Base-by-base conservation (phyloP, 2,797 vertebrate genomes). In the Poecilia picta region DNA sequence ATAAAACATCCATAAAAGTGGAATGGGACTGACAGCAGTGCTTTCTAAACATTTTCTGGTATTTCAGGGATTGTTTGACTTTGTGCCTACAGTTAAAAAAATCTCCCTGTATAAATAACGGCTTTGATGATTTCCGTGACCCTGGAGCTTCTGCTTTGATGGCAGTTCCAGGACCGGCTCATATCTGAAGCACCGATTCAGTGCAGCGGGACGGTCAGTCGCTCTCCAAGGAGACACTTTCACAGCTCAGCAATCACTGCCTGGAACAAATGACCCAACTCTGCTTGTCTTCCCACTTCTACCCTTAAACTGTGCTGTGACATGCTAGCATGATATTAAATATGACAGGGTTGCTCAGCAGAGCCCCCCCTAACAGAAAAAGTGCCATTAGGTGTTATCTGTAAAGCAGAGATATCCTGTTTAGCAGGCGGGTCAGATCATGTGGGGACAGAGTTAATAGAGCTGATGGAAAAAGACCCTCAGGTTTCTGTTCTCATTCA, bases 301-400 rank as follows among this genome's bases (percentile, higher is more conserved):
- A 20, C 12, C 70, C 75, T 55, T 72, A 18, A 33, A 75, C 78
- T 78, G 51, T 64, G 11, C 5, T 1, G 0, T 82, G 79, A 80
- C 79, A 71, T 5, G 51, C 74, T 74, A 25, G 77, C 41, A 49
- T 83, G 68, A 82, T 47, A 78, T 72, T 59, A 43, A 72, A 74
- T 72, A n/a, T 82, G 86, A 86, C 85, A 83, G 79, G 8, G 47
- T 43, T 43, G 41, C 57, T 73, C 49, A 53, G 46, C 81, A 66
- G 73, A 70, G 57, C 12, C 73, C 71, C 41, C 53, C 64, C 62
- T 8, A 0, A 49, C 62, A 66, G 41, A 80, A 80, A 43, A 84
- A 78, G 62, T 84, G 80, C 45, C 64, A 68, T 88, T 74, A 80
- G 66, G 55, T 64, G 68, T 91, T 82, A 64, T 83, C 79, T 75